phyloP scores from a whole-genome alignment of 2,888 invertebrate genomes.

The Leptinotarsa peninsularis region DNA sequence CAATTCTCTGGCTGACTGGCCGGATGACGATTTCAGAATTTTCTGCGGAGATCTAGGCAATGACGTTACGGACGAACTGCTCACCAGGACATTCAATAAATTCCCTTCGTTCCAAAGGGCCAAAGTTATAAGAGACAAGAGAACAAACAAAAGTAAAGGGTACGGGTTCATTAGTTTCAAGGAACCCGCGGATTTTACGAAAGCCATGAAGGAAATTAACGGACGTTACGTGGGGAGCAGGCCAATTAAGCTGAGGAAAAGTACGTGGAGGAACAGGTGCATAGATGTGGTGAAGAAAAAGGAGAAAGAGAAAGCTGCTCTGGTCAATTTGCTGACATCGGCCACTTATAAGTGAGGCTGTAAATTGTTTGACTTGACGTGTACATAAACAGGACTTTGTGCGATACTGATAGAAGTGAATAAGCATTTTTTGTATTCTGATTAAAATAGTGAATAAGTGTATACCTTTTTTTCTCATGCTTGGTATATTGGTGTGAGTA shows the following conservation, averaged over 20 bases:
- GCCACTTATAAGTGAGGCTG: slow-evolving; percentile 47
- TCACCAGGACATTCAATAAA: slow-evolving; percentile 95
- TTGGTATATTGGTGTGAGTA: too few relatives aligned
- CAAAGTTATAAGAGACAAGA: slow-evolving; percentile 94
- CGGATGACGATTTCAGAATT: slow-evolving; percentile 97
- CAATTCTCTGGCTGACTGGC: slow-evolving; percentile 92
- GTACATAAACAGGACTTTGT: not conserved
- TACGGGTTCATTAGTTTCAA: slow-evolving; percentile 99
- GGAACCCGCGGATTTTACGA: slow-evolving; percentile 96
- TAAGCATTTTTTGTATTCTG: too few relatives aligned
- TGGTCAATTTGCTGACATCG: slow-evolving; percentile 79
- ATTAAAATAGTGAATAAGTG: too few relatives aligned
- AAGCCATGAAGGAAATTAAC: slow-evolving; percentile 99
- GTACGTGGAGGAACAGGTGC: slow-evolving; percentile 94
- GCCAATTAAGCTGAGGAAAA: slow-evolving; percentile 97
- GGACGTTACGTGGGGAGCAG: slow-evolving; percentile 99
- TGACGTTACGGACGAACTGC: slow-evolving; percentile 97
- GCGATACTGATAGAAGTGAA: not conserved
- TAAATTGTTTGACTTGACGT: not conserved
- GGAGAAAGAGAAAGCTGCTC: slow-evolving; percentile 91
- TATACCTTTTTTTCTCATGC: too few relatives aligned
- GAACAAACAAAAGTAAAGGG: slow-evolving; percentile 98
- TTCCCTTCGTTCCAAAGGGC: slow-evolving; percentile 94
- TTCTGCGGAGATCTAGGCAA: slow-evolving; percentile 99
- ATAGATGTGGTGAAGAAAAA: slow-evolving; percentile 95